Percentiles rank a stretch among this genome's conserved stretches.
Evolutionary conservation across 2,113 vertebrate species (phyloP).

Genomic region (Bufo gargarizans): DNA sequence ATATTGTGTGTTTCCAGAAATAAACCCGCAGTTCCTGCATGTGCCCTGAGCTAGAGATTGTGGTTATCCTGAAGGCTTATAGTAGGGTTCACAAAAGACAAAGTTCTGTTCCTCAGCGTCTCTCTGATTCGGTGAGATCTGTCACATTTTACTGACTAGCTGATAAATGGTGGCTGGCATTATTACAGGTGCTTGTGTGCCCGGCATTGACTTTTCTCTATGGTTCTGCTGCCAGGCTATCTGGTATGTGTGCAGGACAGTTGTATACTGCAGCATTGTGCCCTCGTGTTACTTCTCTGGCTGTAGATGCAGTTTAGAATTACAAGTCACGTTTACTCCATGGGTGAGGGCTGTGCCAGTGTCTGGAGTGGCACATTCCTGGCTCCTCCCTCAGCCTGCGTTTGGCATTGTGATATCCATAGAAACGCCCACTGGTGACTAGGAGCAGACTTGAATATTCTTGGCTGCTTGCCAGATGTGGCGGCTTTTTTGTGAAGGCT

Average conservation of each 20-base stretch:
- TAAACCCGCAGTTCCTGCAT: not conserved
- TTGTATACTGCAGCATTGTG: not conserved
- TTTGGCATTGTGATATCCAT: slow-evolving; percentile 43
- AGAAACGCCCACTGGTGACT: slow-evolving; percentile 43
- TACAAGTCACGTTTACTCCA: not conserved
- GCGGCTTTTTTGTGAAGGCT: slow-evolving; percentile 38
- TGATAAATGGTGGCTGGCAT: not conserved
- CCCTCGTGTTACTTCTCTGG: not conserved
- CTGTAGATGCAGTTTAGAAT: not conserved
- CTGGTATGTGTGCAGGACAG: not conserved
- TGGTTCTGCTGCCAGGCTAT: too few relatives aligned
- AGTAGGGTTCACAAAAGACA: not conserved
- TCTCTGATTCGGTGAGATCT: too few relatives aligned
- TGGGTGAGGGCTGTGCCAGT: not conserved
- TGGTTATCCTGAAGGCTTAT: not conserved
- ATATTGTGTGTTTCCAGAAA: slow-evolving; percentile 17
- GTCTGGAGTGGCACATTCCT: not conserved
- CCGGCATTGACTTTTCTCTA: not conserved
- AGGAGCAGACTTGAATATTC: slow-evolving; percentile 33
- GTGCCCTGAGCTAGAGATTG: not conserved
- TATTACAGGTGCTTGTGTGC: not conserved
- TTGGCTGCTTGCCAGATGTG: slow-evolving; percentile 40
- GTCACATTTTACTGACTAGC: not conserved
- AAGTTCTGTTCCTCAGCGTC: not conserved
- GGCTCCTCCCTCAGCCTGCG: slow-evolving; percentile 18